These are phyloP conservation scores for Tetramorium parvispinum DNA, from an alignment of 1,140 invertebrate species.

Conservation along the genomic window DNA sequence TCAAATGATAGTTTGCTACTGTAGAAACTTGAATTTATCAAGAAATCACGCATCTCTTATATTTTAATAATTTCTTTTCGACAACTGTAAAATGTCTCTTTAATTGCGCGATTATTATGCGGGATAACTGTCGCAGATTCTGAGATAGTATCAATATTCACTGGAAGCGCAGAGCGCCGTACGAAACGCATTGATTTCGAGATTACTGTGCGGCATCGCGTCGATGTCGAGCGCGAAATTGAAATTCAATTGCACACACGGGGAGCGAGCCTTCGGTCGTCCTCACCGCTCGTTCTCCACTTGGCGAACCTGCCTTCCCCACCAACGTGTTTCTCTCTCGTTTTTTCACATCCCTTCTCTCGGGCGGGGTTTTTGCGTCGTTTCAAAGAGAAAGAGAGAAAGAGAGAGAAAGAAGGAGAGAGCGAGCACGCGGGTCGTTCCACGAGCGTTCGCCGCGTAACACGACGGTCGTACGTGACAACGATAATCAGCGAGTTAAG, in stretches of 20 bases:
- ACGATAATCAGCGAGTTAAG: conserved; percentile 83
- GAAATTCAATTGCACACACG: conserved; percentile 58
- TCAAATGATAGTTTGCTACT: too few species aligned
- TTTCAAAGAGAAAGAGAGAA: conserved; percentile 28
- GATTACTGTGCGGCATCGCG: conserved; percentile 3
- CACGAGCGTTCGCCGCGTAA: conserved; percentile 44
- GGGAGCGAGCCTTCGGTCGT: conserved; percentile 36
- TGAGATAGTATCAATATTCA: not conserved
- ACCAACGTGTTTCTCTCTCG: conserved; percentile 18
- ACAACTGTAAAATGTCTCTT: not conserved
- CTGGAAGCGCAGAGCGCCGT: not conserved
- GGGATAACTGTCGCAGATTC: not conserved
- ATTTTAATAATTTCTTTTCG: conserved; percentile 4
- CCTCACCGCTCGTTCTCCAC: conserved; percentile 33
- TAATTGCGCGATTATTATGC: not conserved
- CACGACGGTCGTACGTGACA: conserved; percentile 80
- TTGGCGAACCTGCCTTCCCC: conserved; percentile 31
- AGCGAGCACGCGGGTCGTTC: conserved; percentile 45
- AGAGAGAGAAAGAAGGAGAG: not conserved
- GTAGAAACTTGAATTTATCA: not conserved
- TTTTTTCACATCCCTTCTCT: conserved; percentile 63
- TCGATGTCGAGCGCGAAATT: conserved; percentile 59
- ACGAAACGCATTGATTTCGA: conserved; percentile 21
- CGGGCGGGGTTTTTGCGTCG: conserved; percentile 66
- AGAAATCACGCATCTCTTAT: not conserved